Evolutionary conservation across 2,113 vertebrate species (phyloP), one percentile per base, ranked within the genome.

Genomic region (Platysternon megacephalum): DNA sequence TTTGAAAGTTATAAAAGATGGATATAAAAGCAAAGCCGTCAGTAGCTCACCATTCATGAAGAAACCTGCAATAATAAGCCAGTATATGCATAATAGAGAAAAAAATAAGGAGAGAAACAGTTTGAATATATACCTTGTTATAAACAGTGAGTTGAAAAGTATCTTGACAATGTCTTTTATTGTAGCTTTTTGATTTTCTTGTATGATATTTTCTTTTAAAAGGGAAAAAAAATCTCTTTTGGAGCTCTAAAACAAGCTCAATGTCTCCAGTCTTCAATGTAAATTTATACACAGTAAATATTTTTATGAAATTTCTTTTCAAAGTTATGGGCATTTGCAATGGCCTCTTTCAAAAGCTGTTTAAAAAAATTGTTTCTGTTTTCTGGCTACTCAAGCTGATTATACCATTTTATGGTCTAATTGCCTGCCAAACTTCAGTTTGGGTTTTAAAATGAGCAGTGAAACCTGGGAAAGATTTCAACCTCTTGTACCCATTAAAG

Each of bases 181-280:
- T 79, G 29, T 49, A n/a, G 24, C 11, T 19, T 46, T 58, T 49
- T 26, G 46, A 17, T 55, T 83, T 86, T 79, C 21, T 21, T 6
- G 16, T 72, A 44, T 10, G 51, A 51, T 78, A 8, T 79, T 90
- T 95, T 95, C 21, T 94, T 85, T 51, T 81, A 79, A 91, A 90
- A n/a, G n/a, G n/a, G n/a, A n/a, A n/a, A n/a, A n/a, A n/a, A n/a
- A n/a, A n/a, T 12, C 6, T 88, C 78, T 28, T 12, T 26, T 68
- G 48, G 78, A 79, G n/a, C 49, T 89, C 29, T 58, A 1, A 93
- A 91, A 29, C 55, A 49, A 72, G 35, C 7, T n/a, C 32, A 76
- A 3, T 85, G 46, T 85, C 96, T 93, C 56, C 35, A 56, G 0
- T 82, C 46, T 93, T 84, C 26, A 26, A n/a, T 76, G 10, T 65